A percentile compares a stretch with the other conserved stretches of the same genome.
These are phyloP conservation scores for Yoshiicerus persimilis DNA, from an alignment of 1,140 invertebrate genomes.

Conservation along the genomic window DNA sequence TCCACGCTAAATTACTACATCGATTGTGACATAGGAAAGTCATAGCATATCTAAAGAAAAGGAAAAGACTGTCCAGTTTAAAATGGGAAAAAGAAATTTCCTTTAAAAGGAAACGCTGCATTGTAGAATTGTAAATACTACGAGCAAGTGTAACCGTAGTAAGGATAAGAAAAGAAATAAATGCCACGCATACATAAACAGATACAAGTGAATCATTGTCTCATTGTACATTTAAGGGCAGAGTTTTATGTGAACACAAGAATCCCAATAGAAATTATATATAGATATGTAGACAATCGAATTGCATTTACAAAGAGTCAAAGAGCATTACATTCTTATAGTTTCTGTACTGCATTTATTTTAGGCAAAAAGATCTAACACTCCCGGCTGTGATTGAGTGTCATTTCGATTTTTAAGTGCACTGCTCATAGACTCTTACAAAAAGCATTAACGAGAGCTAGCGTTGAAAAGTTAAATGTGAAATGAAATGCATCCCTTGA, in stretches of 20 bases:
- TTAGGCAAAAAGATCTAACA: not conserved
- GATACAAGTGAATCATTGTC: not conserved
- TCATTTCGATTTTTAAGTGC: slow-evolving; percentile 8
- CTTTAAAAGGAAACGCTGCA: not conserved
- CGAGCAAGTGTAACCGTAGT: too few relatives aligned
- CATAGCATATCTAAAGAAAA: not conserved
- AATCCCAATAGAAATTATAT: not conserved
- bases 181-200: not conserved
- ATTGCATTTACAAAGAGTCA: not conserved
- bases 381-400: not conserved
- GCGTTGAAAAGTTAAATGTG: not conserved
- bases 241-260: not conserved
- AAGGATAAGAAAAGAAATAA: not conserved
- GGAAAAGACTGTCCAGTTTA: not conserved
- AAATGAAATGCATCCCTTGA: slow-evolving; percentile 1
- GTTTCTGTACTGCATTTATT: too few relatives aligned
- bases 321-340: not conserved
- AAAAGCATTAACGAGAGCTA: not conserved
- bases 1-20: not conserved
- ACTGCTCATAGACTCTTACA: not conserved
- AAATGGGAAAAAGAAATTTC: not conserved
- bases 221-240: not conserved
- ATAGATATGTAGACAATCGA: not conserved
- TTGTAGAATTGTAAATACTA: not conserved
- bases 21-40: not conserved